Base-by-base conservation (phyloP, 2,888 invertebrate species). In the Phyllotreta striolata region DNA sequence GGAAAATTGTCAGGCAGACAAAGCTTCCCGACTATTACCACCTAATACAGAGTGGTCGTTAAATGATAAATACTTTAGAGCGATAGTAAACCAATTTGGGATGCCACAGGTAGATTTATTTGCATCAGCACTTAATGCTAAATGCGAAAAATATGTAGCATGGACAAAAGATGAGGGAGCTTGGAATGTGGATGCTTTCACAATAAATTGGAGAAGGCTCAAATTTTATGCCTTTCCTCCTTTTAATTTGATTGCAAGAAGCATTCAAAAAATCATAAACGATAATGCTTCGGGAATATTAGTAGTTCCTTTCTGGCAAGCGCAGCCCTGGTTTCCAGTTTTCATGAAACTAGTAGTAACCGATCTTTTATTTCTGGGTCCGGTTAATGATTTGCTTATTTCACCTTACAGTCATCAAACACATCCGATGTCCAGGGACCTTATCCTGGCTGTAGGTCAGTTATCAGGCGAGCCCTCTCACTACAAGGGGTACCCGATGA, bases 211-310 rank as follows among this genome's bases (percentile, higher is more conserved):
- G 71, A 38, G 67, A 66, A n/a, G 39, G 14, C 24, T 13, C 6
- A 51, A 9, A 7, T 69, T 67, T 62, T 77, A 75, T 65, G 76
- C 75, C 0, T 77, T 76, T 37, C 74, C 76, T 1, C 74, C 76
- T 0, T 77, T 76, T 58, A 64, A 68, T 0, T n/a, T 74, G 3
- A 66, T 76, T 9, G 55, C 72, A 37, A 70, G 65, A 66, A 55
- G 64, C 0, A 41, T 77, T 12, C 62, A 67, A 51, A 76, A 78
- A 63, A 75, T 77, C n/a, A 63, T 66, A 9, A 34, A 40, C 0
- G 75, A 78, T 39, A 66, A 66, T 46, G 73, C 76, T 3, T 56
- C 49, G 10, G 74, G 74, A 4, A 72, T 76, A 8, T 34, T 77
- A 5, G 72, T 76, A 0, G 74, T 75, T 5, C 75, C 72, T 8